A percentile compares a stretch with the other conserved stretches of the same genome.
phyloP scores from a whole-genome alignment of 64 coral and sea anemone species.

The Dendronephthya gigantea region DNA sequence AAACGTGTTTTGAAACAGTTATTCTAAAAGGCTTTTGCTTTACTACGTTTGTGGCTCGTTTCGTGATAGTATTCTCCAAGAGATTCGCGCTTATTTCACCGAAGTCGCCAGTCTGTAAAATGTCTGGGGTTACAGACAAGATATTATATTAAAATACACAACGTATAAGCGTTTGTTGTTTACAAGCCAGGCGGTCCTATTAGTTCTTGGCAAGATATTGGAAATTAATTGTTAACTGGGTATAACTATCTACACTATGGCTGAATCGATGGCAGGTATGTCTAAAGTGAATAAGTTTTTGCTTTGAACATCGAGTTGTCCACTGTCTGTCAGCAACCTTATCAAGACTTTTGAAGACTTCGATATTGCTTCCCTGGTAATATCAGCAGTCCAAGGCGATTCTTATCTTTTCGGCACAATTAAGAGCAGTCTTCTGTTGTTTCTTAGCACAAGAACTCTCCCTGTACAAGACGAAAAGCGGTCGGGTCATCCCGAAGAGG shows the following conservation, averaged over 20 bases:
- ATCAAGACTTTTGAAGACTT: background rate
- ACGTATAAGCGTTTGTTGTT: background rate
- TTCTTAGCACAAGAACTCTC: background rate
- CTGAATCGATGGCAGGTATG: background rate
- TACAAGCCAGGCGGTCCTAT: background rate
- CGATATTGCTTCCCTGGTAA: background rate
- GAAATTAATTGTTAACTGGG: background rate
- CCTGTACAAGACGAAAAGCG: background rate
- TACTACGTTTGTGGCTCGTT: background rate
- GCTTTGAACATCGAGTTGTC: background rate
- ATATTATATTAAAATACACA: background rate
- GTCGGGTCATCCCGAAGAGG: background rate
- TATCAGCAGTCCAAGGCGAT: background rate
- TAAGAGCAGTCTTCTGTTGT: background rate
- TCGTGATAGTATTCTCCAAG: background rate
- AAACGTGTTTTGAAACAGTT: background rate
- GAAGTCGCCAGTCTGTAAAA: background rate
- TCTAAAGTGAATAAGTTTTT: too few species aligned
- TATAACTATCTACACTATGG: background rate
- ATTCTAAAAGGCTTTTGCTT: background rate
- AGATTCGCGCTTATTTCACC: background rate
- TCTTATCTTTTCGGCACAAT: background rate
- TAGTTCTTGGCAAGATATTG: background rate
- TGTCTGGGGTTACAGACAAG: background rate
- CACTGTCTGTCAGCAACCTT: background rate